Percentiles rank a stretch among this genome's conserved stretches.
Conservation (phyloP, 1,140 invertebrate genomes). For the Amphibalanus amphitrite region DNA sequence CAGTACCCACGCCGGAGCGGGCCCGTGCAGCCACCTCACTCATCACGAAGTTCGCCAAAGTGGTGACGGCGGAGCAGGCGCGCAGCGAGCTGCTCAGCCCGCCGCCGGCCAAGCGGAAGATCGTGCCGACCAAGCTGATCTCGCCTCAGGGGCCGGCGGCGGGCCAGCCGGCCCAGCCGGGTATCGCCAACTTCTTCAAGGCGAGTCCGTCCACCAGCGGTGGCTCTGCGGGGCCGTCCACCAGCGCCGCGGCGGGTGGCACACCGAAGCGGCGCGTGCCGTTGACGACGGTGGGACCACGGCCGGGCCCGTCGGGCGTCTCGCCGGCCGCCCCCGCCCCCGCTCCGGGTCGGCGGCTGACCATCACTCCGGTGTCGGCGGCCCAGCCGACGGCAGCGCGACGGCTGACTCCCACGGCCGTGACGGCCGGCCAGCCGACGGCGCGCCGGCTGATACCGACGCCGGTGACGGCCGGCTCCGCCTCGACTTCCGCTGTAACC, state of each 20-base stretch:
- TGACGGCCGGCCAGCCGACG: no score
- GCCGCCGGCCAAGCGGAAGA: not conserved
- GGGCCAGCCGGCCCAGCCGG: not conserved
- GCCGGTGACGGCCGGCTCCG: not conserved
- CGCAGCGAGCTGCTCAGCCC: not conserved
- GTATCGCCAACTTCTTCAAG: not conserved
- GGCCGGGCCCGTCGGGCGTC: not conserved
- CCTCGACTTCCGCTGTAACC: no score
- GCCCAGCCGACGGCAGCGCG: no score
- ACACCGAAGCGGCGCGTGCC: not conserved
- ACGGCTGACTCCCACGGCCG: no score
- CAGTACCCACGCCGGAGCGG: not conserved
- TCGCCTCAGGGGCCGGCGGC: not conserved
- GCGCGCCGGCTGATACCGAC: not conserved
- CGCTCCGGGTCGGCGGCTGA: no score
- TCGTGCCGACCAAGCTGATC: not conserved
- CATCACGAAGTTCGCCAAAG: slow-evolving; percentile 39
- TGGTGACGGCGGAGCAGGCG: slow-evolving; percentile 30
- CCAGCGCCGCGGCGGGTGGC: no score
- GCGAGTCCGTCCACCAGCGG: not conserved
- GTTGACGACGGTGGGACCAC: not conserved
- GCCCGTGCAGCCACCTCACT: slow-evolving; percentile 19
- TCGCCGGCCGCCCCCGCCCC: no score
- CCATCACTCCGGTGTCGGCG: no score
- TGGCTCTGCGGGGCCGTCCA: no score